Conservation (phyloP, 2,888 invertebrate genomes). For the Spicauda simplicius region DNA sequence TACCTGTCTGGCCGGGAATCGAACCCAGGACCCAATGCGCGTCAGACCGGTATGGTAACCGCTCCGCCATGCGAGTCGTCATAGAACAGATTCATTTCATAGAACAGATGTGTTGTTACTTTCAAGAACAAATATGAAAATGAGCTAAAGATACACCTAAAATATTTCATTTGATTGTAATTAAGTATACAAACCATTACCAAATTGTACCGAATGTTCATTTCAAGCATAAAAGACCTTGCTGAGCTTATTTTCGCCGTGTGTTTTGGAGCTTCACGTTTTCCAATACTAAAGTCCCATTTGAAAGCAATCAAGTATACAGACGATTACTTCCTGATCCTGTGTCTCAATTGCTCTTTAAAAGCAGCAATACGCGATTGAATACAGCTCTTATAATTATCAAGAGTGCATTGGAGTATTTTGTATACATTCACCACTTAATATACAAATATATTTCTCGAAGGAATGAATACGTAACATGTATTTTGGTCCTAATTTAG, state of each 20-base stretch:
- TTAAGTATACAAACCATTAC: too few species aligned
- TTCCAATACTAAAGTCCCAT: conserved; percentile 13
- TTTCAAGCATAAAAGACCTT: not conserved
- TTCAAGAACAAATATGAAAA: too few species aligned
- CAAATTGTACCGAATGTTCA: not conserved
- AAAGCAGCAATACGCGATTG: conserved; percentile 12
- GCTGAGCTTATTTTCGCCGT: conserved; percentile 1
- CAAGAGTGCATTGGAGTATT: conserved; percentile 5
- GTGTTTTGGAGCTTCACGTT: conserved; percentile 3
- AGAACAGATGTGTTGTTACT: too few species aligned
- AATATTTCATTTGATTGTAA: too few species aligned
- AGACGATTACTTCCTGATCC: conserved; percentile 25
- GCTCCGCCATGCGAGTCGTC: too few species aligned
- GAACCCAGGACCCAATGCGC: too few species aligned
- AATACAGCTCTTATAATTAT: conserved; percentile 11
- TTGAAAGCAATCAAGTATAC: conserved; percentile 22
- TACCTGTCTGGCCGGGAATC: too few species aligned
- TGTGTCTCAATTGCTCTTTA: conserved; percentile 7
- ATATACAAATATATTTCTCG: not conserved
- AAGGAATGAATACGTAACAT: too few species aligned
- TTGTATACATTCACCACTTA: not conserved
- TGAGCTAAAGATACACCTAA: too few species aligned
- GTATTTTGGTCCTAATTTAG: too few species aligned
- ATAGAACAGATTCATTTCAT: too few species aligned
- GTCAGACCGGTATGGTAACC: too few species aligned